Base-by-base conservation (phyloP, 2,888 invertebrate genomes). In the Caenorhabditis virilis region DNA sequence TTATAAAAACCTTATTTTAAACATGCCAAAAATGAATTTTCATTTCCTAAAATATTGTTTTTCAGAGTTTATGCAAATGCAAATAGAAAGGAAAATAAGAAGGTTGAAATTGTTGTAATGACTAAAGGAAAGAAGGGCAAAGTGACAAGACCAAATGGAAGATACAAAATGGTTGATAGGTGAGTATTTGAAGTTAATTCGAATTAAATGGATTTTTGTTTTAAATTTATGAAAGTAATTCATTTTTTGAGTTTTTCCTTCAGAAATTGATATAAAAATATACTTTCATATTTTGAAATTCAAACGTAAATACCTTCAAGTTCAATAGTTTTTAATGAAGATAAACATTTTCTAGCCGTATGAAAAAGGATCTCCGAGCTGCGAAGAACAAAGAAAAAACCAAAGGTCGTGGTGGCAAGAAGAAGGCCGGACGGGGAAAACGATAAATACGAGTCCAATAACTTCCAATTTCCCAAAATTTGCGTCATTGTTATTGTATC, bases 21-120 rank as follows among this genome's bases (percentile, higher is more conserved):
- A 39, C 15, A 39, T 9, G 39, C 39, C 6, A n/a, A 39, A 11
- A 39, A 39, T 39, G 39, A 9, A 15, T 18, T 36, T 53, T n/a
- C 30, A 30, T 13, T 9, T 13, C 6, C 30, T 6, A 9, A 9
- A 30, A 30, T 9, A 30, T 13, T 30, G 30, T 30, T 6, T 76
- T 83, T 26, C 84, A 91, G 91, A 70, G 86, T 97, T 58, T 97
- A 98, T 85, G 94, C 91, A 84, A 85, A 85, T 18, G 82, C 86
- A 25, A 77, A 76, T 18, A 60, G 69, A 22, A 74, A 75, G 26
- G 91, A 91, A 69, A 93, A 92, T 85, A 90, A 91, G 84, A 92
- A 95, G 84, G 87, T 93, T 0, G 91, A 91, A 0, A 95, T 97
- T 83, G 92, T 95, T 0, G 94, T 97, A 0, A 90, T 94, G 30